Conservation (phyloP, 2,797 vertebrate species). For the Streptopelia turtur region DNA sequence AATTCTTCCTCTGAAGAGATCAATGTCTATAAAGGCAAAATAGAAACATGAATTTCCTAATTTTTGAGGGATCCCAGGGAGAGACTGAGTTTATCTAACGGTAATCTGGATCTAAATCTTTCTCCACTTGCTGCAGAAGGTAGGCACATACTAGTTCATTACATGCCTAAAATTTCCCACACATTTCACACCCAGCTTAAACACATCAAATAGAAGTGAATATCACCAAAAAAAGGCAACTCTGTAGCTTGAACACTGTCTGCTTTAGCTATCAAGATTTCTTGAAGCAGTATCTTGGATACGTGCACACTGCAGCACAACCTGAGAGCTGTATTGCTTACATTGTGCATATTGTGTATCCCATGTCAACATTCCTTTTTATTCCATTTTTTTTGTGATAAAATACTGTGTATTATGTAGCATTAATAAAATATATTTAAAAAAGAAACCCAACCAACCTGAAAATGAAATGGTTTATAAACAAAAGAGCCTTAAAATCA, state of each 20-base stretch:
- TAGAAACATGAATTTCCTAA: not conserved
- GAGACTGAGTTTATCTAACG: not conserved
- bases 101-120: not conserved
- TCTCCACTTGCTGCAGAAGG: not conserved
- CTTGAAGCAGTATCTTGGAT: not conserved
- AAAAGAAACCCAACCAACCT: not conserved
- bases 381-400: not conserved
- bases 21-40: not conserved
- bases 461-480: not conserved
- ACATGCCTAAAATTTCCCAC: not conserved
- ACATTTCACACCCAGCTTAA: not conserved
- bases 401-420: fast-evolving
- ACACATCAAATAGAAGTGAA: not conserved
- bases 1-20: not conserved
- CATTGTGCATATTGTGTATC: fast-evolving
- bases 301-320: not conserved
- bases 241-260: not conserved
- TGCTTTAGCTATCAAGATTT: not conserved
- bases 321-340: not conserved
- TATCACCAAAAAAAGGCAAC: not conserved
- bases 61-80: not conserved
- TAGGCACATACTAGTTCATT: not conserved
- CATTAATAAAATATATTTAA: not conserved
- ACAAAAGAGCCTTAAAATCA: not conserved
- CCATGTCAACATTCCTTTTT: not conserved